Percentiles rank a stretch among this genome's conserved stretches.
These are phyloP conservation scores for Ganaspis brasiliensis DNA, from an alignment of 2,888 invertebrate genomes.

Conservation along the genomic window DNA sequence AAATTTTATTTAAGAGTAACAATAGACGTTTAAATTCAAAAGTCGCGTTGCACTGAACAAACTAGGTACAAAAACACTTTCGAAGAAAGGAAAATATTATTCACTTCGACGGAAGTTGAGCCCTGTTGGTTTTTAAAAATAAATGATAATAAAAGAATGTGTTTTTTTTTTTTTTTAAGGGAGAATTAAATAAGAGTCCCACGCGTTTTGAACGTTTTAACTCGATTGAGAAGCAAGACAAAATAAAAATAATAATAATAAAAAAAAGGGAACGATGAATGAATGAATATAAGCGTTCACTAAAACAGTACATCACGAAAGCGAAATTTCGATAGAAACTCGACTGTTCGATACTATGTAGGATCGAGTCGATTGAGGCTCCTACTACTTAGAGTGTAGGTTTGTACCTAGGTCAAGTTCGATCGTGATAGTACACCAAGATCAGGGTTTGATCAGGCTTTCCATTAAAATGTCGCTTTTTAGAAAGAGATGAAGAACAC, in stretches of 20 bases:
- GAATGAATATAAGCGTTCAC: constrained; percentile 38
- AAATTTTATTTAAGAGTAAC: not conserved
- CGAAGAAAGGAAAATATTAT: not conserved
- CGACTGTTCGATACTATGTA: constrained; percentile 73
- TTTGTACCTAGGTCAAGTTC: constrained; percentile 73
- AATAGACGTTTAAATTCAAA: not conserved
- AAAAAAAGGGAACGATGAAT: constrained; percentile 40
- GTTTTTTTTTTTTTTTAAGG: too few relatives aligned
- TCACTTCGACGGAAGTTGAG: not conserved
- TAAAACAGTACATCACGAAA: constrained; percentile 62
- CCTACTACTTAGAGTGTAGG: constrained; percentile 71
- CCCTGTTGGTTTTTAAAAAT: constrained; percentile 3
- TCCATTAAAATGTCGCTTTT: constrained; percentile 64
- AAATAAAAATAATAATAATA: not conserved
- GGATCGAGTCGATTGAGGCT: constrained; percentile 69
- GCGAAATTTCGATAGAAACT: constrained; percentile 72
- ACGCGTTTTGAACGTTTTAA: constrained; percentile 39
- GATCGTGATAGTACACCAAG: constrained; percentile 71
- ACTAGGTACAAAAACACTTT: not conserved
- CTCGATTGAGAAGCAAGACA: constrained; percentile 35
- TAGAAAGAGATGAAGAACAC: constrained; percentile 55
- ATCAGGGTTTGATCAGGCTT: constrained; percentile 73
- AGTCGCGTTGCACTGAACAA: constrained; percentile 16
- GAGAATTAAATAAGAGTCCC: constrained; percentile 4
- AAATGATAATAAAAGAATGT: too few relatives aligned